Conservation (phyloP, 2,888 invertebrate genomes). For the Cecidostiba fungosa region DNA sequence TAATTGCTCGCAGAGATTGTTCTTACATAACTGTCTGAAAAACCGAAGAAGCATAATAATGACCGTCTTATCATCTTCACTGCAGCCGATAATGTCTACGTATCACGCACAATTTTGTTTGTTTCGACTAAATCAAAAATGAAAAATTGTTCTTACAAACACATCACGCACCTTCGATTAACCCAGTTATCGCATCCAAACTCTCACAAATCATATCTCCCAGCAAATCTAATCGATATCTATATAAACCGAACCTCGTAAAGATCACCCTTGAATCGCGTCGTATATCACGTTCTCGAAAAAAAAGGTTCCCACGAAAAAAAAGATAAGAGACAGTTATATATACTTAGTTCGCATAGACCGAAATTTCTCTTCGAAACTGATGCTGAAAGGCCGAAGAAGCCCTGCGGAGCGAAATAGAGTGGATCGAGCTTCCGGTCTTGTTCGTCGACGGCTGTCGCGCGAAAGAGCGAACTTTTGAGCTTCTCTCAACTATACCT, state of each 20-base stretch:
- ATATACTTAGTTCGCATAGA: neutral
- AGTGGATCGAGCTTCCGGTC: slow-evolving; percentile 5
- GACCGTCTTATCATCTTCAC: neutral
- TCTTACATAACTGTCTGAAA: neutral
- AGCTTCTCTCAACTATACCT: neutral
- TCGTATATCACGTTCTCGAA: no score
- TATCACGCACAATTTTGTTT: neutral
- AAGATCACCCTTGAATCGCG: no score
- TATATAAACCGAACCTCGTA: no score
- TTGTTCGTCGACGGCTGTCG: neutral
- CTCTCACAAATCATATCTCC: no score
- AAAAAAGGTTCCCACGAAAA: no score
- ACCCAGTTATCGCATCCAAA: no score
- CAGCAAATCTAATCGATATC: no score
- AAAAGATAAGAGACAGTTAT: no score
- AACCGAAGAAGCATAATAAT: neutral
- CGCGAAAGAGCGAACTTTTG: neutral
- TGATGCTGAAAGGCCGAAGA: neutral
- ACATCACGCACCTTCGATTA: no score
- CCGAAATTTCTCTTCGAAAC: neutral
- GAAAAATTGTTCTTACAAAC: no score
- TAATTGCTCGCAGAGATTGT: neutral
- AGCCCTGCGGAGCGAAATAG: neutral
- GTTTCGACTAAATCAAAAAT: no score
- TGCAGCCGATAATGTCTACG: neutral